Evolutionary conservation across 2,888 invertebrate species (phyloP), one percentile per base, ranked within the genome.

Genomic region (Strigamia transsilvanica): DNA sequence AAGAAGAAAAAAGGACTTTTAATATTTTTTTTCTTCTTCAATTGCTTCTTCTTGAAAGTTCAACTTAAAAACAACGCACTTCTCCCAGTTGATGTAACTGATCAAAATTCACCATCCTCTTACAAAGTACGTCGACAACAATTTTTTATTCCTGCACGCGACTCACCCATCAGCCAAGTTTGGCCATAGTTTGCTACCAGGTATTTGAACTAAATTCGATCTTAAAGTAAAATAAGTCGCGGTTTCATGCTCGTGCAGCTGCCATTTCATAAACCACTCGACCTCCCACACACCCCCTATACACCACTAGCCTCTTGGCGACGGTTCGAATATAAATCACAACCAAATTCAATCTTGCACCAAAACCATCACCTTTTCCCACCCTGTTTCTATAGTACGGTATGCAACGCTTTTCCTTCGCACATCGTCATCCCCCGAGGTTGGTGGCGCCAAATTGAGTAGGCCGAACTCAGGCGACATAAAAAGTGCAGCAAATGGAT

Each of bases 271-370:
- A 73, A 73, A 73, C 73, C 73, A 73, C 73, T 73, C 73, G 73
- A 73, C 73, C 73, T 73, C 73, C 56, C 56, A 18, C 56, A 9
- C 56, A 10, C 56, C 32, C 32, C 23, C 73, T 27, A 10, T 27
- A 32, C 32, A 15, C 32, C 73, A 73, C 73, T 32, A 56, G 27
- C 73, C 73, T 73, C 73, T 73, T 73, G 73, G 73, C 73, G 73
- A 73, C 73, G 73, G 73, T 73, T 73, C 73, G 73, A 73, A 73
- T 73, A 73, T 73, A 73, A 73, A 73, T 73, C 73, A 73, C 73
- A 73, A 12, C 73, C n/a, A 73, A 73, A 73, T 73, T 73, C 73
- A 73, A 73, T 73, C 73, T 73, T 73, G 73, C 12, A 27, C 73
- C 73, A 73, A 73, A 73, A 73, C 73, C 73, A 73, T 73, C 73